Conservation (phyloP, 2,797 vertebrate genomes). For the Neomorphus geoffroyi region DNA sequence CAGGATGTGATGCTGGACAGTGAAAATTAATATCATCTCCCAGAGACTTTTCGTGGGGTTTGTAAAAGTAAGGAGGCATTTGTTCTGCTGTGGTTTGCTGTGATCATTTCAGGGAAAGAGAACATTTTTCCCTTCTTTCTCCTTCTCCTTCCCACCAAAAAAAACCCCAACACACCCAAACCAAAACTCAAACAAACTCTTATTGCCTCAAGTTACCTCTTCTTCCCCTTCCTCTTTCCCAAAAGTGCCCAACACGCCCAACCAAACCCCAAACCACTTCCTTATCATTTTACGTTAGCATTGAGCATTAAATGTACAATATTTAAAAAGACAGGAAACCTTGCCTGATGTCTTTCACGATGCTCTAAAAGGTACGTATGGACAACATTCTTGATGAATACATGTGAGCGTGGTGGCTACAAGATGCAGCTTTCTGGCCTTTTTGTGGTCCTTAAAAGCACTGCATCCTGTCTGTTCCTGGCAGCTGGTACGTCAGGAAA, state of each 20-base stretch:
- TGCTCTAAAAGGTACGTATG: not conserved
- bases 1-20: not conserved
- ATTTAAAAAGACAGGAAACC: not conserved
- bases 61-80: not conserved
- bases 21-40: not conserved
- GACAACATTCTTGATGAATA: not conserved
- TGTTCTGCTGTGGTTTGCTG: not conserved
- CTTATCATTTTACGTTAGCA: not conserved
- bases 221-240: fast-evolving
- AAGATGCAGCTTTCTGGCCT: not conserved
- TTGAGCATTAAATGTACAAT: not conserved
- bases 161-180: not conserved
- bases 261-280: not conserved
- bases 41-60: not conserved
- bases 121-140: not conserved
- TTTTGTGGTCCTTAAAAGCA: not conserved
- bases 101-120: not conserved
- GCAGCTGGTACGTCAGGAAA: not conserved
- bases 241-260: not conserved
- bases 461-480: not conserved
- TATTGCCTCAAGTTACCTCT: no score
- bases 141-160: not conserved
- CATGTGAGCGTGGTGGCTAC: not conserved
- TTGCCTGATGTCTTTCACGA: not conserved
- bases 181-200: not conserved